Evolutionary conservation across 2,113 vertebrate species (phyloP), one percentile per base, ranked within the genome.

Genomic region (Dermatemys mawii): DNA sequence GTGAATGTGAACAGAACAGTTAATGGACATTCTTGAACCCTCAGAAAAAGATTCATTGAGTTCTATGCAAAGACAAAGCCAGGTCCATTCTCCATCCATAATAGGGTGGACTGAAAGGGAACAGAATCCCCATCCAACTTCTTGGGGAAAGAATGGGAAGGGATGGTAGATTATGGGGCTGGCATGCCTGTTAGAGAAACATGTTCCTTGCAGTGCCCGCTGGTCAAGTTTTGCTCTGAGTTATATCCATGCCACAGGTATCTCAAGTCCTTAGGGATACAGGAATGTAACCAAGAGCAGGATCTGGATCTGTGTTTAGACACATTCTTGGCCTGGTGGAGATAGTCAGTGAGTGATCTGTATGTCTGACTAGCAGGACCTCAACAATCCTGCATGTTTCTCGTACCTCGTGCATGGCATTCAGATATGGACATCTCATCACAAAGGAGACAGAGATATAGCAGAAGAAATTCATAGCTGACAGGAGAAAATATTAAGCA

Each of bases 371-470:
- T 49, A 83, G 5, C 53, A 32, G 41, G 44, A 46, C 53, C 38
- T 27, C 12, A 46, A 29, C 6, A 46, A 29, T 44, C 26, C 6
- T 46, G 38, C 41, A 26, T 4, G 13, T 26, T 46, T 13, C 13
- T 44, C 27, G 12, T 27, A 57, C 35, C 44, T 51, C 35, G 21
- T 21, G 10, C 46, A 35, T 4, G 0, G 0, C 35, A 17, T 53
- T 44, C 51, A 84, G 81, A 35, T 32, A 19, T 19, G 46, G 32
- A 32, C 19, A 57, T 53, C 11, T 16, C 53, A 44, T 21, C 17
- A 11, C 24, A 26, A 38, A 60, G 22, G 41, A 88, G 49, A 13
- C 38, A 73, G 88, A 70, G 44, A 79, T 1, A 51, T 44, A 16
- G 19, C 13, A 44, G 53, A 6, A 21, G 13, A 29, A 41, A 17